Base-by-base conservation (phyloP, 2,888 invertebrate genomes). In the Cephus runcator region DNA sequence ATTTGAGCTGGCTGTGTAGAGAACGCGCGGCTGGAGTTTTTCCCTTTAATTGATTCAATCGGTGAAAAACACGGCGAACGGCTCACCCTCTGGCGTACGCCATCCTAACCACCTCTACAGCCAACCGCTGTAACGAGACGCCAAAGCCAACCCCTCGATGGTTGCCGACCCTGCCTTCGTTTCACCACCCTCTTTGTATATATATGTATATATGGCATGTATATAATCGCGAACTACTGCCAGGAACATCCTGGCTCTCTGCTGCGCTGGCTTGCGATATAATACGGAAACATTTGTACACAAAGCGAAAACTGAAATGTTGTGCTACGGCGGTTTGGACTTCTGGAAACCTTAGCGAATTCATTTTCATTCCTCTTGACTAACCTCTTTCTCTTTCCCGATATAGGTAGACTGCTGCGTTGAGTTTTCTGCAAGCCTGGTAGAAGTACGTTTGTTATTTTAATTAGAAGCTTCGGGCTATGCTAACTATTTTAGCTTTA, bases 11-110 rank as follows among this genome's bases (percentile, higher is more conserved):
- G 82, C 82, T 68, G 77, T 56, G 40, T 30, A 9, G 71, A 31
- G 71, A 71, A 31, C 31, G 23, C 71, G 31, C 31, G 71, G 71
- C 33, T 31, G 15, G 33, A 33, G 30, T 71, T 71, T 74, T 76
- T 73, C 75, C 75, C 91, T 91, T 90, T 91, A 91, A 91, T 91
- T 91, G 91, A 91, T 91, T 91, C 91, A 91, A 91, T 91, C 91
- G 91, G 89, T 88, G 91, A 91, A 91, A 91, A 91, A 91, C 91
- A 91, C 91, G 91, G 83, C 87, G 84, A 86, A 79, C 85, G 83
- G 85, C 82, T 83, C 85, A 83, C 86, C 83, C 84, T 84, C 83
- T 56, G 34, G 76, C 40, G 11, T 31, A 23, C 76, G 68, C 77
- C 76, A 73, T 73, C 77, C 73, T 79, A 86, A 77, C 86, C 84